These are phyloP conservation scores for Leptopilina drosophilae DNA, from an alignment of 2,888 invertebrate genomes.

Conservation along the genomic window DNA sequence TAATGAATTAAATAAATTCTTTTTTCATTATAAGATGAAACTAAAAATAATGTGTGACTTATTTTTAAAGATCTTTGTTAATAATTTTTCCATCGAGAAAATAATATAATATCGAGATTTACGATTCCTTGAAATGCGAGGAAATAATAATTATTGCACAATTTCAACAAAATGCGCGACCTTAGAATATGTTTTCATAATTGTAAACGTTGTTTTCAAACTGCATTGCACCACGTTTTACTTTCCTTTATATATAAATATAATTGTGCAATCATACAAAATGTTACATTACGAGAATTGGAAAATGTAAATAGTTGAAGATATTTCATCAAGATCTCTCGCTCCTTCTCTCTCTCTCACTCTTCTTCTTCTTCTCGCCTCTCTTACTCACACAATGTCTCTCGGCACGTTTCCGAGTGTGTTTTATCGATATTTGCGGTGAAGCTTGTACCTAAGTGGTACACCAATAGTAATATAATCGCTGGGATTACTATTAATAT, in stretches of 20 bases:
- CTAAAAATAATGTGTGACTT: too few species aligned
- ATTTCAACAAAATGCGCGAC: background rate
- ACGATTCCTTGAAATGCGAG: too few species aligned
- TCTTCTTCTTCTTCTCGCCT: too few species aligned
- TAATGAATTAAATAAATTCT: too few species aligned
- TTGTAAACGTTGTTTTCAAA: conserved; percentile 31
- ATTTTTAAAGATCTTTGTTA: too few species aligned
- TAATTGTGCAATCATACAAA: conserved; percentile 25
- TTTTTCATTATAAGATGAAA: too few species aligned
- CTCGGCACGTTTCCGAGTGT: conserved; percentile 32
- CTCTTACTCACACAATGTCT: background rate
- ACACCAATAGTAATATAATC: conserved; percentile 34
- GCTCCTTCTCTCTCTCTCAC: too few species aligned
- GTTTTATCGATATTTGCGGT: conserved; percentile 33
- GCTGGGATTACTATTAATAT: conserved; percentile 54
- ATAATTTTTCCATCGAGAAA: too few species aligned
- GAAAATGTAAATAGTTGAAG: conserved; percentile 37
- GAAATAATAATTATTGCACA: background rate
- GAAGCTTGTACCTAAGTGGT: conserved; percentile 30
- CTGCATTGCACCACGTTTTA: conserved; percentile 19
- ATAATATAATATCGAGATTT: too few species aligned
- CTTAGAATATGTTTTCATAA: conserved; percentile 30
- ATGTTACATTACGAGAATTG: conserved; percentile 24
- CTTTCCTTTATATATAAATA: conserved; percentile 20
- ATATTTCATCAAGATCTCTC: conserved; percentile 32